Conservation (phyloP, 2,888 invertebrate genomes). For the Serrognathus titanus region DNA sequence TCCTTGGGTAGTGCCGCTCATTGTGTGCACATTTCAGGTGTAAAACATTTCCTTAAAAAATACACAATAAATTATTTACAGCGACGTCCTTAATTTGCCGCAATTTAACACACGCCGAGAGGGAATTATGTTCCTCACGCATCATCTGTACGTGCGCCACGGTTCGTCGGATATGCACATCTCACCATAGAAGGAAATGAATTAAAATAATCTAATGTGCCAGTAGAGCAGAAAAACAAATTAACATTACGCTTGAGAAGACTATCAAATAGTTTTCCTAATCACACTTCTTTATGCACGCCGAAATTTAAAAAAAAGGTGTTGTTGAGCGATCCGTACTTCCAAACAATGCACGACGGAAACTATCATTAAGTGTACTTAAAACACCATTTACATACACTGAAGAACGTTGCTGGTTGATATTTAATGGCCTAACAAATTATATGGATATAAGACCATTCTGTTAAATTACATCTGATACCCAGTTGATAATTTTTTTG, state of each 20-base stretch:
- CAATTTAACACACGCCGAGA: not conserved
- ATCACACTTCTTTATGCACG: not conserved
- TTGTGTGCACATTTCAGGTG: no score
- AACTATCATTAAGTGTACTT: not conserved
- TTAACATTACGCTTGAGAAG: conserved; percentile 31
- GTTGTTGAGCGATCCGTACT: not conserved
- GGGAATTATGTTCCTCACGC: not conserved
- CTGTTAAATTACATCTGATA: no score
- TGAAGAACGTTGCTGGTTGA: no score
- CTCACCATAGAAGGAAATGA: conserved; percentile 33
- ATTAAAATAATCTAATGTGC: conserved; percentile 40
- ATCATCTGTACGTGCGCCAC: conserved; percentile 18
- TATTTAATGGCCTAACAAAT: no score
- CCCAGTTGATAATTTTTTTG: no score
- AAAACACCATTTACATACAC: not conserved
- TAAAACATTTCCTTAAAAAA: no score
- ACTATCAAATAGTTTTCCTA: conserved; percentile 13
- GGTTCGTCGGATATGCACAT: conserved; percentile 24
- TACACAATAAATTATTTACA: no score
- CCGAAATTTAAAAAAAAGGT: not conserved
- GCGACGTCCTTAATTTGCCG: no score
- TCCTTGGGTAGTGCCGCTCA: no score
- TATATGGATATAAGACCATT: no score
- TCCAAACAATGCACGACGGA: not conserved
- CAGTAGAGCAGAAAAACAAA: conserved; percentile 40